Base-by-base conservation (phyloP, 2,888 invertebrate species). In the Agrypnus murinus region DNA sequence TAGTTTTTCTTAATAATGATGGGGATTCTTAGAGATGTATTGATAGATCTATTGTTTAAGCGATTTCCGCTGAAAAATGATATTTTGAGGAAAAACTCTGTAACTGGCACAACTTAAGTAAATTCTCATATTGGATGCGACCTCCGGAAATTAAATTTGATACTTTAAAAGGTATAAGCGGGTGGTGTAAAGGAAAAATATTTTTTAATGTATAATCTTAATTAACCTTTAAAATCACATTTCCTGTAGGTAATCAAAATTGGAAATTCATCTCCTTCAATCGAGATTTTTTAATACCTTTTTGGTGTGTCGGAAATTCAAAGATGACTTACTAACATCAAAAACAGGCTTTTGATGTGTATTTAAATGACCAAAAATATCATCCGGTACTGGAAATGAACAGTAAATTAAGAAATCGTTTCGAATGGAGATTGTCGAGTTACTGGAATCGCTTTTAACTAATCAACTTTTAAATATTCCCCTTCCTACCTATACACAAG, bases 391-490 rank as follows among this genome's bases (percentile, higher is more conserved):
- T 25, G 25, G 17, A 48, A 19, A 25, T 6, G 48, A 25, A n/a
- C 12, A 25, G 7, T 1, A 6, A 10, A 48, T 48, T 48, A 48
- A 19, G 17, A 25, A 48, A 48, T 48, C 8, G 17, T 7, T n/a
- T 3, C 48, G 6, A 12, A n/a, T 8, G 8, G 9, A n/a, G 2
- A 6, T 31, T 4, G 25, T 4, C 9, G 17, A n/a, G n/a, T 12
- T 5, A 43, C 8, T 15, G 9, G 9, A 46, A 17, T 2, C 19
- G 9, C 19, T 46, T 19, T 1, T 46, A 10, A 46, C 32, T 40
- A 43, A 64, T 46, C 55, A 64, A 55, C 32, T 53, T 45, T 38
- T 53, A 53, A 64, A 64, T 46, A 43, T 46, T 36, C 48, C 58
- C 46, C 65, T 58, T 65, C 45, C 59, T 59, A 19, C n/a, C n/a